phyloP scores from a whole-genome alignment of 1,140 invertebrate genomes.

The Camponotus floridanus region DNA sequence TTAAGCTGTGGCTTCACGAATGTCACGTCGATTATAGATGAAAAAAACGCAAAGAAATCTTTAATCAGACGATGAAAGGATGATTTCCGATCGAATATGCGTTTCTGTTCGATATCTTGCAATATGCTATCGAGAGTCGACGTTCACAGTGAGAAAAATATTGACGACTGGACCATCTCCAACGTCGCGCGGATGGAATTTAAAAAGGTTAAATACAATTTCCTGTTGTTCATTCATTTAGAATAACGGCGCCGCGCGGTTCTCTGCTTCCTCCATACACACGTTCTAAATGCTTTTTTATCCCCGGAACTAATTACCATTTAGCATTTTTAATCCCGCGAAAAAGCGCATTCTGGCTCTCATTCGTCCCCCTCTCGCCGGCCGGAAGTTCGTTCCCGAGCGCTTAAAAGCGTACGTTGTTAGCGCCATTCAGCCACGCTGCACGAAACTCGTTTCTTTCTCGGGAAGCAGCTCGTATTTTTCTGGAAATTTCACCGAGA shows the following conservation, averaged over 20 bases:
- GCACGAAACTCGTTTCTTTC: constrained; percentile 64
- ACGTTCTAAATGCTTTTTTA: constrained; percentile 75
- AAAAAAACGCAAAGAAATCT: not conserved
- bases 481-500: constrained; percentile 75
- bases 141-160: constrained; percentile 37
- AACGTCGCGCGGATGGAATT: constrained; percentile 63
- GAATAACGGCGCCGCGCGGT: constrained; percentile 77
- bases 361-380: constrained; percentile 33
- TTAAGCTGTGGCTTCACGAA: constrained; percentile 35
- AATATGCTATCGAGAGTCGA: constrained; percentile 36
- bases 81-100: not conserved
- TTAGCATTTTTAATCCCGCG: constrained; percentile 84
- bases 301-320: constrained; percentile 84
- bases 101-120: not conserved
- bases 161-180: constrained; percentile 66
- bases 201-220: constrained; percentile 81
- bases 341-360: constrained; percentile 73
- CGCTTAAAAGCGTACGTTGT: constrained; percentile 75
- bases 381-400: constrained; percentile 73
- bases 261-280: constrained; percentile 60
- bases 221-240: constrained; percentile 83
- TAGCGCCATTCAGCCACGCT: constrained; percentile 72
- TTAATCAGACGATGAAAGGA: not conserved
- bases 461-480: constrained; percentile 73
- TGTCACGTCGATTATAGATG: not conserved